phyloP scores from a whole-genome alignment of 1,140 invertebrate species.

The Brachionus sp. region DNA sequence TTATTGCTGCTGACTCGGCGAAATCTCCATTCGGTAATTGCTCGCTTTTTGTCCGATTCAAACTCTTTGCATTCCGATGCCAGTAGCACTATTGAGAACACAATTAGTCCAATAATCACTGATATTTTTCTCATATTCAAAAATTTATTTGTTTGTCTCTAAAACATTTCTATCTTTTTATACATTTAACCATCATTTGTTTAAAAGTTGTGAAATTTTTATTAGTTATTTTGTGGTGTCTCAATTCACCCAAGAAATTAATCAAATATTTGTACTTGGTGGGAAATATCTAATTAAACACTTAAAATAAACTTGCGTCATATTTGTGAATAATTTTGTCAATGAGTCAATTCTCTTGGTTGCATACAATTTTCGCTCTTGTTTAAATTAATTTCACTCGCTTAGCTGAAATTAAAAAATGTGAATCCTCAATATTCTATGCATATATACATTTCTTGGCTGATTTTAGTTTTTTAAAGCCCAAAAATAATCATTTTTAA shows the following conservation, averaged over 20 bases:
- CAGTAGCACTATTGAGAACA: neutral
- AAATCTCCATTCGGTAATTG: slow-evolving; percentile 8
- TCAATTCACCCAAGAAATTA: neutral
- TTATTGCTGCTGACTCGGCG: neutral
- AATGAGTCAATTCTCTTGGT: neutral
- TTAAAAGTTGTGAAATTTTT: neutral
- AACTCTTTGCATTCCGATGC: neutral
- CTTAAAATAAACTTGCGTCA: neutral
- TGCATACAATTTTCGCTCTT: too few relatives aligned
- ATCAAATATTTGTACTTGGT: neutral
- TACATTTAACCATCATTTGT: neutral
- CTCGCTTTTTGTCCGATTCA: neutral
- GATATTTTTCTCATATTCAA: neutral
- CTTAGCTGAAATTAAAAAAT: too few relatives aligned
- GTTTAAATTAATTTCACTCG: too few relatives aligned
- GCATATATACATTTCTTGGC: too few relatives aligned
- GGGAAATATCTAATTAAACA: neutral
- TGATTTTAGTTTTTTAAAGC: too few relatives aligned
- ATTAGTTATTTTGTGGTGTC: neutral
- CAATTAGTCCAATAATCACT: neutral
- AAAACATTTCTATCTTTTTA: neutral
- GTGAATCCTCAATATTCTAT: too few relatives aligned
- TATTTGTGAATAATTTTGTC: neutral
- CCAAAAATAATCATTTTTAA: too few relatives aligned
- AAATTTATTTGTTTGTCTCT: neutral